Percentiles rank a stretch among this genome's conserved stretches.
phyloP scores from a whole-genome alignment of 2,113 vertebrate species.

The Colossoma macropomum region DNA sequence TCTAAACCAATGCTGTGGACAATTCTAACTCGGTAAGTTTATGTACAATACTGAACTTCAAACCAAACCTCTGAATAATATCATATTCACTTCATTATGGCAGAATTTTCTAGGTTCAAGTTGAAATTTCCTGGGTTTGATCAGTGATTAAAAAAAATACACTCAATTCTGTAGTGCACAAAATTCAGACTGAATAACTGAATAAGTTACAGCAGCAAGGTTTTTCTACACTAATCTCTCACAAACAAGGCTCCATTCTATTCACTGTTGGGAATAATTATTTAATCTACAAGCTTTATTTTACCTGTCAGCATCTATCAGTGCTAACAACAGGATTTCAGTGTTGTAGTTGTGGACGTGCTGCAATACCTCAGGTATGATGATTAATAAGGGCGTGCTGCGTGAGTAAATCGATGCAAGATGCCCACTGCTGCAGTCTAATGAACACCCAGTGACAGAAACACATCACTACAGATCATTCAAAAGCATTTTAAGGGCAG shows the following conservation, averaged over 20 bases:
- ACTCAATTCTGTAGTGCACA: not conserved
- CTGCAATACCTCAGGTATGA: not conserved
- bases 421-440: slow-evolving; percentile 24
- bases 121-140: too few relatives aligned
- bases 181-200: not conserved
- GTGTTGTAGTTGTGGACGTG: not conserved
- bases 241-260: not conserved
- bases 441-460: not conserved
- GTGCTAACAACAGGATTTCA: not conserved
- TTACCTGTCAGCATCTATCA: not conserved
- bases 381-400: not conserved
- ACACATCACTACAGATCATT: not conserved
- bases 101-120: too few relatives aligned
- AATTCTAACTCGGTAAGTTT: too few relatives aligned
- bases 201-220: not conserved
- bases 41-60: too few relatives aligned
- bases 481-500: slow-evolving; percentile 25
- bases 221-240: not conserved
- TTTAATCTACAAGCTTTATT: not conserved
- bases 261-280: not conserved
- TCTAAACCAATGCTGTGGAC: too few relatives aligned
- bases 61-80: too few relatives aligned
- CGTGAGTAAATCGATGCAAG: slow-evolving; percentile 20
- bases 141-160: not conserved
- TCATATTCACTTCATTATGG: too few relatives aligned